Base-by-base conservation (phyloP, 1,140 invertebrate genomes). In the Drosophila kohkoa region DNA sequence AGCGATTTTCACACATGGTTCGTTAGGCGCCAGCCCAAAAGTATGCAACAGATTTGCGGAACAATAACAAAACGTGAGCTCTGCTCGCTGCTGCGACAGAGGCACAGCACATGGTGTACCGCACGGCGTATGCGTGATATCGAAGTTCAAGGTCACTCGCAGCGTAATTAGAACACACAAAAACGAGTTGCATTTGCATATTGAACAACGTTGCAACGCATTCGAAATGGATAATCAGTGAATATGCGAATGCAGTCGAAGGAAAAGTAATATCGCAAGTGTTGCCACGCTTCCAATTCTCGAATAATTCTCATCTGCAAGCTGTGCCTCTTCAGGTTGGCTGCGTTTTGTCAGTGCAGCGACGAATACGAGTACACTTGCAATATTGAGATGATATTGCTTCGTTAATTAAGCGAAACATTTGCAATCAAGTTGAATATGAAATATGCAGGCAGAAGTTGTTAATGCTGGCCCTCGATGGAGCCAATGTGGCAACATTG, bases 361-460 rank as follows among this genome's bases (percentile, higher is more conserved):
- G 62, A 60, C 28, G 35, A 51, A 30, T 3, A 60, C 28, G 35
- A 51, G 16, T 3, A 20, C 41, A 49, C 58, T 32, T 62, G 67
- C 15, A 55, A 48, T 46, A 63, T 64, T 57, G 35, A 41, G 16
- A 57, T 57, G 30, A 35, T 38, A 38, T 38, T 38, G 35, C 35
- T 6, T 43, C 49, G 54, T 66, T 65, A 76, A 82, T 87, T 83
- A 77, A 65, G 57, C 38, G 6, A 67, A 58, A 66, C 63, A 71
- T 73, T 73, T 69, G 62, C 66, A 67, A 67, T 58, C 66, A 71
- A 43, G 46, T 30, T 35, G 54, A 35, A 58, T 64, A 51, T 41
- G 35, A 49, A 38, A 38, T 38, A 10, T 13, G 49, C 51, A 45
- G 11, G 43, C 72, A 75, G 60, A 41, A 66, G 65, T 65, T 51